Evolutionary conservation across 2,113 vertebrate genomes (phyloP).

Genomic region (Petaurus breviceps): DNA sequence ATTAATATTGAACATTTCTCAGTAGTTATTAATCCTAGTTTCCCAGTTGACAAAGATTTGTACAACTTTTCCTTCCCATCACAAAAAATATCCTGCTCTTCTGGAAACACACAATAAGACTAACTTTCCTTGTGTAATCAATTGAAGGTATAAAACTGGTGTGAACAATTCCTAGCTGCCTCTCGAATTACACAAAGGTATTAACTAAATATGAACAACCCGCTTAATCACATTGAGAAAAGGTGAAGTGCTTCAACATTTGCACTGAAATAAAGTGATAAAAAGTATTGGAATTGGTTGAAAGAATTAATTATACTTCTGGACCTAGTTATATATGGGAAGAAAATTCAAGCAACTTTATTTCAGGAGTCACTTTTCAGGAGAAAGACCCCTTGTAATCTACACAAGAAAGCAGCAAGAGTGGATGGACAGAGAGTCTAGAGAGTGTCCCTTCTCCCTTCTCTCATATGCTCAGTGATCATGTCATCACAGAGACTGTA

Average conservation of each 20-base stretch:
- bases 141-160: not conserved
- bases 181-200: not conserved
- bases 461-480: not conserved
- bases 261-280: not conserved
- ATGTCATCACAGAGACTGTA: not conserved
- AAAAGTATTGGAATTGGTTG: not conserved
- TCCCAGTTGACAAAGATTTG: not conserved
- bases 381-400: not conserved
- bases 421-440: not conserved
- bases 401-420: not conserved
- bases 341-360: not conserved
- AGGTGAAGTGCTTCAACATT: not conserved
- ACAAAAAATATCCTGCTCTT: not conserved
- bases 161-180: not conserved
- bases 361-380: not conserved
- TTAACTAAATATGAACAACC: not conserved
- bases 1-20: not conserved
- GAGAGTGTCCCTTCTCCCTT: not conserved
- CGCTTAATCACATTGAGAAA: not conserved
- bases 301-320: not conserved
- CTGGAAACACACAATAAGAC: not conserved
- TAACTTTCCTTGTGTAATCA: not conserved
- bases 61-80: not conserved
- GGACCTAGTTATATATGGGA: not conserved
- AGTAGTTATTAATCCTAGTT: not conserved